Evolutionary conservation across 30 jellyfish, hydroid and myxozoan species (phyloP).

Genomic region (Cassiopea andromeda): DNA sequence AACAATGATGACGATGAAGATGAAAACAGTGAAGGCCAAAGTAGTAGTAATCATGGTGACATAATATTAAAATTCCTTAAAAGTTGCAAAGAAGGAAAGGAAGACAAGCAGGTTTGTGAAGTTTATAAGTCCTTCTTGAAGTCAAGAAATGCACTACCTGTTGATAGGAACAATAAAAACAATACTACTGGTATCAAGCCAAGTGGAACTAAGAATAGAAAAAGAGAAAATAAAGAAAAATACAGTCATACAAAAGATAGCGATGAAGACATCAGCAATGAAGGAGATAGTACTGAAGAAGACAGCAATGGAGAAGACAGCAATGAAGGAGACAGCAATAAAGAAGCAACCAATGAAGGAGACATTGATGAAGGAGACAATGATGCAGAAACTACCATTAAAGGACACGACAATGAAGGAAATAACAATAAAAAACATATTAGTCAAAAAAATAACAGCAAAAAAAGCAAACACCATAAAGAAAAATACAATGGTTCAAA

Average conservation of each 20-base stretch:
- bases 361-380: too few relatives aligned
- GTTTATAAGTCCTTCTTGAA: not conserved
- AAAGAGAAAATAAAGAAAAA: not conserved
- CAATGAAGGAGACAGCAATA: not conserved
- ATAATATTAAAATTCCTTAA: not conserved
- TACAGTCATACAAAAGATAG: not conserved
- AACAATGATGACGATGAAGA: too few relatives aligned
- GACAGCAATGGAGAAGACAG: not conserved
- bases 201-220: not conserved
- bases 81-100: conserved; percentile 6
- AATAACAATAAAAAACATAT: too few relatives aligned
- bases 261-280: not conserved
- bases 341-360: not conserved
- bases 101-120: not conserved
- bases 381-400: too few relatives aligned
- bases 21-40: too few relatives aligned
- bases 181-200: too few relatives aligned
- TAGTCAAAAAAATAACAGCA: too few relatives aligned
- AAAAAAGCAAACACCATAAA: too few relatives aligned
- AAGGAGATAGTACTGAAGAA: not conserved
- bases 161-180: not conserved
- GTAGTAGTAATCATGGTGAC: not conserved
- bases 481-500: too few relatives aligned
- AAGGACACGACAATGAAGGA: too few relatives aligned
- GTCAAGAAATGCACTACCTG: not conserved